Conservation (phyloP, 1,140 invertebrate species). For the Nasonia vitripennis region DNA sequence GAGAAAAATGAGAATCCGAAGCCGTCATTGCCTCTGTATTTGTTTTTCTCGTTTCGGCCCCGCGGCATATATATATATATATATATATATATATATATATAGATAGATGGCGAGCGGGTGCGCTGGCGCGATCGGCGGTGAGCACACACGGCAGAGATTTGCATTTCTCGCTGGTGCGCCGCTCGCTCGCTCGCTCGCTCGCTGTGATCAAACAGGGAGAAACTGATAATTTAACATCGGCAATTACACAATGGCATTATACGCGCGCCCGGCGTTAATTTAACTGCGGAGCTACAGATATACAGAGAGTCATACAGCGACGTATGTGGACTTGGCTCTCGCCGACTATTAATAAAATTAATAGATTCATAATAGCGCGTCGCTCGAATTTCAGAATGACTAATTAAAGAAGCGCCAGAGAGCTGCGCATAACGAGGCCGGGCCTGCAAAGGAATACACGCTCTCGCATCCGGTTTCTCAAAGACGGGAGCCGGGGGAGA, state of each 20-base stretch:
- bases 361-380: too few species aligned
- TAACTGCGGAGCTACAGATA: background rate
- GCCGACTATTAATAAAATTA: too few species aligned
- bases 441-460: background rate
- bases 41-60: background rate
- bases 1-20: too few species aligned
- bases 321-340: too few species aligned
- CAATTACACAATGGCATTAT: slow-evolving; percentile 23
- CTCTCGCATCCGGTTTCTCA: background rate
- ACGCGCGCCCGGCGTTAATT: background rate
- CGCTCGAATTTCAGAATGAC: too few species aligned
- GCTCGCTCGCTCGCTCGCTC: too few species aligned
- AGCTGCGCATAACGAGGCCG: background rate
- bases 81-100: too few species aligned
- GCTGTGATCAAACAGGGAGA: background rate
- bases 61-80: too few species aligned
- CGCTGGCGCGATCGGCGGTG: too few species aligned
- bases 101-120: background rate
- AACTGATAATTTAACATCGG: slow-evolving; percentile 27
- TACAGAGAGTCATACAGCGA: background rate
- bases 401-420: background rate
- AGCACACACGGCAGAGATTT: background rate
- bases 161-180: background rate
- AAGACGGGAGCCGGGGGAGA: background rate
- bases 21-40: background rate